Evolutionary conservation across 2,113 vertebrate species (phyloP), one percentile per base, ranked within the genome.

Genomic region (Hystrix brachyura): DNA sequence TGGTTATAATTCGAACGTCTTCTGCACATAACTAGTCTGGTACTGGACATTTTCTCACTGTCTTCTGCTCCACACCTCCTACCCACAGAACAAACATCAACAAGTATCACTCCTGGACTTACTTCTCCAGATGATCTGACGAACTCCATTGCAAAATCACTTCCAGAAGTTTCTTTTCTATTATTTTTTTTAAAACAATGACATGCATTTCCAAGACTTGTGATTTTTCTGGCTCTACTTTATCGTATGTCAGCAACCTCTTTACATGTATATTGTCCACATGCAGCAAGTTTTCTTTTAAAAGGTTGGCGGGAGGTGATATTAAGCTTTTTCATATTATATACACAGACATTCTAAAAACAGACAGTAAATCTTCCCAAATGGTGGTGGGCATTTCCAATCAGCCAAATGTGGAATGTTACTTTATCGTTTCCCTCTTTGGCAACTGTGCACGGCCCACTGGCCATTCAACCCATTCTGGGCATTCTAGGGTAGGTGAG

Each of bases 321-420:
- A 87, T 94, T 97, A 89, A 97, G 95, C 92, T 96, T 95, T 97
- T 94, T 93, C 92, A 97, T 94, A 96, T 96, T 97, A 91, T 97
- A 27, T 97, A 96, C 97, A 97, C 59, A 90, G 87, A 88, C 93
- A 90, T 89, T 81, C 87, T 46, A 34, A 19, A 84, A 71, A n/a
- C 18, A 71, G 94, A 88, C 81, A 90, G 84, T 72, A 88, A 62
- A 89, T 93, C 95, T 96, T 86, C 93, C n/a, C 57, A 43, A 59
- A 43, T 32, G 74, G 48, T 71, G 69, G 34, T 10, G 69, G 69
- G 72, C 79, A 34, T 46, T 82, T 94, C 81, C n/a, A 23, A 29
- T 2, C 25, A 38, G 82, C 51, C 74, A 76, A 23, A 38, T 0
- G 17, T 34, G 32, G 23, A 0, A 48, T 4, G 4, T 65, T 21